These are phyloP conservation scores for Siniperca obscura DNA, from an alignment of 2,797 vertebrate species.

Conservation along the genomic window DNA sequence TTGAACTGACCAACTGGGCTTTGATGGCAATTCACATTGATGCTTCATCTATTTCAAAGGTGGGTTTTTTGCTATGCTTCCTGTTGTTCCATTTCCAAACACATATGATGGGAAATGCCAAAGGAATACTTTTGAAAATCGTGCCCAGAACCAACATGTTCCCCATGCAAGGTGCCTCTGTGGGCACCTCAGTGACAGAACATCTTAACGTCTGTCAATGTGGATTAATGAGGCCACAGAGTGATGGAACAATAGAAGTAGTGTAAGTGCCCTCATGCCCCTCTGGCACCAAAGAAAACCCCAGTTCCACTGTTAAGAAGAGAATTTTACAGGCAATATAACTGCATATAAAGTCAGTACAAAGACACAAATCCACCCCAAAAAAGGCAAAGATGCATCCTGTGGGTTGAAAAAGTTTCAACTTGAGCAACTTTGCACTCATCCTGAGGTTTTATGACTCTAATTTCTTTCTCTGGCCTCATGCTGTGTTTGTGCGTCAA, in stretches of 20 bases:
- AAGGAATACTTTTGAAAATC: slow-evolving; percentile 37
- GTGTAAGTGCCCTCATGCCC: background rate
- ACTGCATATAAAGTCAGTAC: slow-evolving; percentile 5
- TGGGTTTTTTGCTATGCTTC: slow-evolving; percentile 12
- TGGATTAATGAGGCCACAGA: slow-evolving; percentile 51
- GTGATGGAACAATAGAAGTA: slow-evolving; percentile 9
- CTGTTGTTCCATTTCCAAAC: slow-evolving; percentile 40
- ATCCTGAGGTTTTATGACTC: slow-evolving; percentile 15
- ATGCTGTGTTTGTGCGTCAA: background rate
- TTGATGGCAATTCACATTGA: slow-evolving; percentile 44
- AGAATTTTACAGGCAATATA: background rate
- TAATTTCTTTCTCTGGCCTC: slow-evolving; percentile 6
- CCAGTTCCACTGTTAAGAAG: slow-evolving; percentile 21
- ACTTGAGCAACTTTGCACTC: background rate
- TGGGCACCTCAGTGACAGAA: slow-evolving; percentile 21
- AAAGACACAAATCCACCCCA: background rate
- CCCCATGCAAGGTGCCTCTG: slow-evolving; percentile 24
- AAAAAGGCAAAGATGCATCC: background rate
- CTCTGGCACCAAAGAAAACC: slow-evolving; percentile 32
- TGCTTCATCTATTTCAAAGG: slow-evolving; percentile 16
- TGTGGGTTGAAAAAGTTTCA: background rate
- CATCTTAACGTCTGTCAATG: slow-evolving; percentile 34
- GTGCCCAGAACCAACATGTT: slow-evolving; percentile 24
- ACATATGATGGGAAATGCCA: slow-evolving; percentile 28
- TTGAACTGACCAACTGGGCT: slow-evolving; percentile 29